Base-by-base conservation (phyloP, 2,113 vertebrate genomes). In the Colius striatus region DNA sequence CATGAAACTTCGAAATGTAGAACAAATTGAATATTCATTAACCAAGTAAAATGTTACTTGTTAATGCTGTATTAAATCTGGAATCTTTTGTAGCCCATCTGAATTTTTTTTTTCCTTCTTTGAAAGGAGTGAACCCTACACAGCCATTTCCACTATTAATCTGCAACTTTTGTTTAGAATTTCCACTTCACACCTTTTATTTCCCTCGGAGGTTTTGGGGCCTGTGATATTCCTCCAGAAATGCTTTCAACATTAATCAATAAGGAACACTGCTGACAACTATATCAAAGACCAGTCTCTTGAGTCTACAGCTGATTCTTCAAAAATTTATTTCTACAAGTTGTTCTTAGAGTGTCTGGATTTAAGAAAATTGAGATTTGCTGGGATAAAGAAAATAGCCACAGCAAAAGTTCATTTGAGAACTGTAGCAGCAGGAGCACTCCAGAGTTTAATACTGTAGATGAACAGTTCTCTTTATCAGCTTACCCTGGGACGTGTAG, bases 381-480 rank as follows among this genome's bases (percentile, higher is more conserved):
- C 10, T 77, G 20, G 26, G 21, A 12, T 57, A 16, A 81, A 89
- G 5, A 7, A 84, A 78, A 62, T 6, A 27, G 3, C 10, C 41
- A 20, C 12, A 78, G 23, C 18, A 78, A 45, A 85, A 67, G 27
- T 73, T 84, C 9, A 66, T 30, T 43, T 71, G 36, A 71, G 36
- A 84, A 41, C 13, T 60, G 9, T 19, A 41, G 36, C 16, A 82
- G 27, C 20, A 63, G 21, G 14, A 80, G 3, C 16, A 70, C 13
- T 81, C 50, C 60, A 12, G 38, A 63, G 6, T 55, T 77, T 16
- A 30, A 29, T 47, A 45, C 11, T 34, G 22, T 18, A 0, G 0
- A 51, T 23, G 9, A 38, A 73, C 2, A 5, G 27, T 66, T 66
- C n/a, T 48, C 8, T 79, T 71, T 73, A 43, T 79, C 48, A 25